phyloP scores from a whole-genome alignment of 1,140 invertebrate species.

The Hormaphis cornu region DNA sequence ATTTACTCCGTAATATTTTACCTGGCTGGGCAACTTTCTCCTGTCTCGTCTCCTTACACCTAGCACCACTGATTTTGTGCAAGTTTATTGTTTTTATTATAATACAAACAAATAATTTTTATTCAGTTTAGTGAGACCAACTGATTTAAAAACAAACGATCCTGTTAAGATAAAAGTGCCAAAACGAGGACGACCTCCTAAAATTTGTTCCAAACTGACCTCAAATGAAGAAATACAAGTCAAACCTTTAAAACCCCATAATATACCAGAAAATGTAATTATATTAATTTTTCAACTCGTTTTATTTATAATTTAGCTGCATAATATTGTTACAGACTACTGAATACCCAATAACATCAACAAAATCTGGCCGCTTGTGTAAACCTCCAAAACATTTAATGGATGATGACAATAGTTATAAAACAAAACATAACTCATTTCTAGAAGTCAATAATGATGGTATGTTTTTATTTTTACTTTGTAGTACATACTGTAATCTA shows the following conservation, averaged over 20 bases:
- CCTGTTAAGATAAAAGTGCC: background rate
- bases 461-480: background rate
- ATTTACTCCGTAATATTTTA: too few species aligned
- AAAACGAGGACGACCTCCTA: conserved; percentile 2
- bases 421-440: background rate
- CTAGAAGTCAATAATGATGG: background rate
- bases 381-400: conserved; percentile 17
- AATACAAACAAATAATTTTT: too few species aligned
- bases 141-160: background rate
- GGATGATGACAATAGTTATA: background rate
- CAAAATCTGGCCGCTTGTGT: conserved; percentile 8
- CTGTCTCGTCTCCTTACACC: too few species aligned
- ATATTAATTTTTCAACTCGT: background rate
- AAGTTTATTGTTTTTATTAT: too few species aligned
- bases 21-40: too few species aligned
- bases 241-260: background rate
- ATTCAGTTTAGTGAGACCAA: conserved; percentile 3
- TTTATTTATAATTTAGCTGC: background rate
- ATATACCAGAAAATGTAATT: conserved; percentile 5
- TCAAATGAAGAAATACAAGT: background rate
- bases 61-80: too few species aligned
- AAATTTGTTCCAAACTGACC: background rate
- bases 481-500: background rate
- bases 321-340: background rate
- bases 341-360: background rate